phyloP scores from a whole-genome alignment of 2,888 invertebrate genomes.

The Lithophane semibrunnea region DNA sequence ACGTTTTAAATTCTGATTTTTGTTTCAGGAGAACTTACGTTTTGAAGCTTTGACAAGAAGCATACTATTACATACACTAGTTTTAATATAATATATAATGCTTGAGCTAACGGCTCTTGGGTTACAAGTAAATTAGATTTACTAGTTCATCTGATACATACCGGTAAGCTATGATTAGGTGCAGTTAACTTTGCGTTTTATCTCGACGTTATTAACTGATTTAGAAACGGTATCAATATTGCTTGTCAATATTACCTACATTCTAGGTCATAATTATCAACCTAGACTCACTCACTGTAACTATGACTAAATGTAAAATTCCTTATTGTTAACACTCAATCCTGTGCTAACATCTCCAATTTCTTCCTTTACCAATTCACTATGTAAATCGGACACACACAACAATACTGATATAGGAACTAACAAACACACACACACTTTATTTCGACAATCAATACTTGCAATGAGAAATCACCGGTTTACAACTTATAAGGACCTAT shows the following conservation, averaged over 20 bases:
- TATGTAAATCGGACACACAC: conserved; percentile 15
- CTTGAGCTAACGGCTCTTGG: conserved; percentile 5
- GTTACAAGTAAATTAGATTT: conserved; percentile 31
- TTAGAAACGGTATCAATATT: conserved; percentile 22
- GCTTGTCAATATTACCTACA: background rate
- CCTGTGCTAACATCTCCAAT: background rate
- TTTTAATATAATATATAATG: conserved; percentile 1
- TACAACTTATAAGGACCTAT: conserved; percentile 10
- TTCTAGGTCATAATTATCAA: background rate
- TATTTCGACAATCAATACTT: conserved; percentile 44
- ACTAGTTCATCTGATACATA: conserved; percentile 17
- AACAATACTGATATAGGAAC: background rate
- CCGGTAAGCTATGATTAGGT: conserved; percentile 36
- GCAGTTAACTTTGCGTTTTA: conserved; percentile 36
- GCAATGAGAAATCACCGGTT: conserved; percentile 33
- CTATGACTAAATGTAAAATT: no score
- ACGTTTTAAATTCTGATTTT: no score
- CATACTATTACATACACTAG: background rate
- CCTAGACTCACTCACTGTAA: background rate
- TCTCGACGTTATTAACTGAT: conserved; percentile 15
- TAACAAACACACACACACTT: background rate
- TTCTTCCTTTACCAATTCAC: background rate
- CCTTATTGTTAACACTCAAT: background rate
- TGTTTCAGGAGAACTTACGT: background rate
- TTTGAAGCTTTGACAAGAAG: background rate